These are phyloP conservation scores for Zygaena filipendulae DNA, from an alignment of 2,888 invertebrate genomes.

Conservation along the genomic window DNA sequence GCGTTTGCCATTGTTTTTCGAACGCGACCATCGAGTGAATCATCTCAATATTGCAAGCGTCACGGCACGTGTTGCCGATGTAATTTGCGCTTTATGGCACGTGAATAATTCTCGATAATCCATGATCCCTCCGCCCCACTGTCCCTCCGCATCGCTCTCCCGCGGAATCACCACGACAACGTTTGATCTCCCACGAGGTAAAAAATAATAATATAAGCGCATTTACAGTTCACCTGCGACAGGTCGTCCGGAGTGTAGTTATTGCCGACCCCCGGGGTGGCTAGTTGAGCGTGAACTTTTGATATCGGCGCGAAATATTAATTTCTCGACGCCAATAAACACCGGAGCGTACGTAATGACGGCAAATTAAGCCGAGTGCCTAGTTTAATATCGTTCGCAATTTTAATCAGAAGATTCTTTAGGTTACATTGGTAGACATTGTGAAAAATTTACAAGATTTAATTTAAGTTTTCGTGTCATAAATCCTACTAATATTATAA, in stretches of 20 bases:
- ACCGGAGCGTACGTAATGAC: conserved; percentile 53
- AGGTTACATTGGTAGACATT: conserved; percentile 32
- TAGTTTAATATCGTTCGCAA: conserved; percentile 47
- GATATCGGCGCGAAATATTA: conserved; percentile 66
- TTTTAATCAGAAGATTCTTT: conserved; percentile 51
- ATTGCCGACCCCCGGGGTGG: conserved; percentile 49
- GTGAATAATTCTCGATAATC: conserved; percentile 61
- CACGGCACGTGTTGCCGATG: conserved; percentile 48
- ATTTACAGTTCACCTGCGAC: conserved; percentile 56
- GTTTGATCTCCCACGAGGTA: conserved; percentile 52
- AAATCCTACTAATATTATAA: too few relatives aligned
- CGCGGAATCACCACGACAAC: conserved; percentile 39
- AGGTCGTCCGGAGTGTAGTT: conserved; percentile 50
- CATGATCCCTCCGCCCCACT: conserved; percentile 19
- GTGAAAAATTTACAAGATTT: conserved; percentile 22
- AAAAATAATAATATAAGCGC: conserved; percentile 62
- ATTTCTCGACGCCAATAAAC: conserved; percentile 62
- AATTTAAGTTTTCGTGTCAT: too few relatives aligned
- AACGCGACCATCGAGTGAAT: too few relatives aligned
- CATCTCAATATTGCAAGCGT: conserved; percentile 39
- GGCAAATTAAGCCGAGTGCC: conserved; percentile 62
- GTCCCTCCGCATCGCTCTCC: conserved; percentile 16
- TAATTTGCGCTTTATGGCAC: conserved; percentile 63
- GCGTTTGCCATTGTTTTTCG: too few relatives aligned
- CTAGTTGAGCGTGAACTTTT: conserved; percentile 66